Percentiles rank a stretch among this genome's conserved stretches.
These are phyloP conservation scores for Dendrocopos noguchii DNA, from an alignment of 2,113 vertebrate genomes.

Conservation along the genomic window DNA sequence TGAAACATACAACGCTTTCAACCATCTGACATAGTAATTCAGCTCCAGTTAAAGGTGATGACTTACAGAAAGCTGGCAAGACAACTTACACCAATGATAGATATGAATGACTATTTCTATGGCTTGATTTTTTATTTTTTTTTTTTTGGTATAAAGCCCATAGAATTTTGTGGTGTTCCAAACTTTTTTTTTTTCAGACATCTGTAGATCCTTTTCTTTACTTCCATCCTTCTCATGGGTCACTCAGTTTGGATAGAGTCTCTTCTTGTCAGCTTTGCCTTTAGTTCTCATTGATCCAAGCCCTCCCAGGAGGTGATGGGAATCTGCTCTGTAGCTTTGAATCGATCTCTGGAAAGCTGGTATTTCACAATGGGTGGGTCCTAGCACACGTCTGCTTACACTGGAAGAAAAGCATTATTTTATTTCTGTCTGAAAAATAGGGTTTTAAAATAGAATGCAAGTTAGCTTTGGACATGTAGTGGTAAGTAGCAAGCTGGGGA, in stretches of 20 bases:
- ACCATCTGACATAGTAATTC: constrained; percentile 23
- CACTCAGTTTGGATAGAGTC: background rate
- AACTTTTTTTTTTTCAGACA: background rate
- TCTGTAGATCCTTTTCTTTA: background rate
- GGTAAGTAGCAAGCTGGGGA: background rate
- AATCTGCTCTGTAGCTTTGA: background rate
- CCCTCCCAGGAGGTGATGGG: background rate
- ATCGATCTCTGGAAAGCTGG: background rate
- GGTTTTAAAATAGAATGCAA: background rate
- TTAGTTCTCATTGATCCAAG: background rate
- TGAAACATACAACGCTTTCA: background rate
- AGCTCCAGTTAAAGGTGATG: background rate
- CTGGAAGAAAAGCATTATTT: background rate
- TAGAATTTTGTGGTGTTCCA: background rate
- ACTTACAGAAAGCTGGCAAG: background rate
- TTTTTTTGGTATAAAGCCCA: background rate
- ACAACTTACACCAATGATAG: background rate
- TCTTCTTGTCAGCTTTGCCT: background rate
- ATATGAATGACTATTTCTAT: background rate
- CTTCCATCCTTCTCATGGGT: background rate
- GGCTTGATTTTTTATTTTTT: background rate
- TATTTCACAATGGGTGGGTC: background rate
- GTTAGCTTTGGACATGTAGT: background rate
- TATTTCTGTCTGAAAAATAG: background rate
- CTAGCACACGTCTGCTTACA: background rate